phyloP scores from a whole-genome alignment of 2,888 invertebrate species.

The Tubulanus polymorphus region DNA sequence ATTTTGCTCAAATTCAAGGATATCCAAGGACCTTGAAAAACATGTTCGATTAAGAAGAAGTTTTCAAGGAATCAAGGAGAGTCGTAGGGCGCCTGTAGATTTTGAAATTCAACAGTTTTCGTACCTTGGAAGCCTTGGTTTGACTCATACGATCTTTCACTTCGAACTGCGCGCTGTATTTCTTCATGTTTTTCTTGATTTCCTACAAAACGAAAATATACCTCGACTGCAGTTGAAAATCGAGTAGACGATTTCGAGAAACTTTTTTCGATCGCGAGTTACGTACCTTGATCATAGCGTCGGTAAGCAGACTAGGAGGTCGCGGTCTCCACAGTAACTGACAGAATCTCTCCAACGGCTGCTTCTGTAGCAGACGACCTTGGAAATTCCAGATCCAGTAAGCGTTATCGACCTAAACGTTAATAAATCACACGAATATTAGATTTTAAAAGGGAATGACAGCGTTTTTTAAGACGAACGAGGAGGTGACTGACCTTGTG shows the following conservation, averaged over 20 bases:
- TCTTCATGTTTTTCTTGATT: constrained; percentile 95
- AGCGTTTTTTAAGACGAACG: background rate
- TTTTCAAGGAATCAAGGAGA: too few relatives aligned
- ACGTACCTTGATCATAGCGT: constrained; percentile 67
- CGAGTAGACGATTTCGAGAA: background rate
- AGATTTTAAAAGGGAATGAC: background rate
- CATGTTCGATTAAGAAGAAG: too few relatives aligned
- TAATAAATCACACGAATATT: background rate
- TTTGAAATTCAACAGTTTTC: too few relatives aligned
- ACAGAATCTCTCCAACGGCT: constrained; percentile 87
- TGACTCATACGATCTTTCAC: constrained; percentile 90
- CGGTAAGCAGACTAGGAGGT: constrained; percentile 76
- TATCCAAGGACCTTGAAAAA: too few relatives aligned
- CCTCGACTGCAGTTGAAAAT: background rate
- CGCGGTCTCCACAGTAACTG: constrained; percentile 95
- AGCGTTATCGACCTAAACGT: constrained; percentile 64
- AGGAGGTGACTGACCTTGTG: too few relatives aligned
- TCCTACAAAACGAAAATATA: constrained; percentile 62
- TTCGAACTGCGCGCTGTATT: constrained; percentile 93
- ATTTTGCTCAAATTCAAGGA: too few relatives aligned
- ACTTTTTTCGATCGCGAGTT: background rate
- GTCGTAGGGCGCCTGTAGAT: too few relatives aligned
- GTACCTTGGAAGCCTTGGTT: constrained; percentile 82
- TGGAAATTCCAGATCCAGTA: constrained; percentile 99
- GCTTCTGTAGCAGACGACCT: constrained; percentile 70